Evolutionary conservation across 1,140 invertebrate species (phyloP), one percentile per base, ranked within the genome.

Genomic region (Pararge aegeria): DNA sequence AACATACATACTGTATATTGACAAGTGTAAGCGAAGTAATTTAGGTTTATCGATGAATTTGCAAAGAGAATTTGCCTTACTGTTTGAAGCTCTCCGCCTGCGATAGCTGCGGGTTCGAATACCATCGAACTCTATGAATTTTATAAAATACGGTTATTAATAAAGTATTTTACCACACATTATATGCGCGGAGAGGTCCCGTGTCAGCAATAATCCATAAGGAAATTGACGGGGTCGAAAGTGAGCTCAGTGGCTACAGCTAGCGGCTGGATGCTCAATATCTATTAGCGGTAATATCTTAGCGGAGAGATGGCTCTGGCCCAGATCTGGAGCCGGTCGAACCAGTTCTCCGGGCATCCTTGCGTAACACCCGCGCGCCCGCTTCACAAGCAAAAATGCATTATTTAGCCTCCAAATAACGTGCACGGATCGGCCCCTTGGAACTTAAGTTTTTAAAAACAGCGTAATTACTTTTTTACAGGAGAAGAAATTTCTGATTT

Each of bases 271-370:
- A 76, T 76, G 73, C 79, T 80, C 74, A 80, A 80, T 83, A 84
- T 87, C 79, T 86, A 87, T 87, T 87, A 86, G 80, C 74, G 73
- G 80, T 78, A 78, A 82, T 85, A 86, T 83, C 72, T 85, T 80
- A 80, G 72, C 70, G 63, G 77, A 82, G 78, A 87, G 84, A 89
- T 87, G 86, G 70, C 70, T 81, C 84, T 89, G 87, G 75, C 84
- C 83, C 83, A 89, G 79, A 78, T 87, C 75, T 69, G 72, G 56
- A 80, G 77, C 87, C 80, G 84, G 87, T 87, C 60, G 70, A 66
- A 87, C 84, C 80, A 84, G 84, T 87, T 86, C 75, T 64, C 63
- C 78, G 73, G 70, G 64, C 78, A 87, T 82, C 83, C 79, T 89
- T 87, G 78, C 87, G 82, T 86, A 87, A 89, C 70, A 73, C 57